phyloP scores from a whole-genome alignment of 2,797 vertebrate genomes.

The Sebastes taczanowskii region DNA sequence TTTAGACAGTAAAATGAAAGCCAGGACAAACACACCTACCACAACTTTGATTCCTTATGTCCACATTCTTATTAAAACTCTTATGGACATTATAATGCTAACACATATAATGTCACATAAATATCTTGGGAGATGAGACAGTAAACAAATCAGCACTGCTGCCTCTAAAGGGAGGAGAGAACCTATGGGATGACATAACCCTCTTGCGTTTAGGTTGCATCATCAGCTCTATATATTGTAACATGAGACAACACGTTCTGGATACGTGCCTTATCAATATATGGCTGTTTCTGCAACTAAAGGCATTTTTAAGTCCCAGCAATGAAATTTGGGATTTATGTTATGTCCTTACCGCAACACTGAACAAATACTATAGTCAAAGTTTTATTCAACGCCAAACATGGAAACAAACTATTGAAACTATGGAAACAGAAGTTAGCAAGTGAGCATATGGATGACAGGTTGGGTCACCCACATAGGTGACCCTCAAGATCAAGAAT shows the following conservation, averaged over 20 bases:
- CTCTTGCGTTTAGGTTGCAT: neutral
- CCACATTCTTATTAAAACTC: neutral
- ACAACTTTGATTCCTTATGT: neutral
- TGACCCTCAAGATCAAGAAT: too few relatives aligned
- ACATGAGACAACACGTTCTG: neutral
- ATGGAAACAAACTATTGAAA: too few relatives aligned
- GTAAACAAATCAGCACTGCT: neutral
- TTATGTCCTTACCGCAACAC: too few relatives aligned
- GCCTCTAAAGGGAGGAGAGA: neutral
- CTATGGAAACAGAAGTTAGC: too few relatives aligned
- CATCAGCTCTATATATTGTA: neutral
- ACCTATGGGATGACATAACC: neutral
- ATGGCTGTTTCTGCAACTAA: too few relatives aligned
- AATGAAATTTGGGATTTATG: too few relatives aligned
- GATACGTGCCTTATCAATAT: neutral
- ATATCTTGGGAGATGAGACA: neutral
- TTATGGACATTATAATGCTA: neutral
- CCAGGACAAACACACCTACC: neutral
- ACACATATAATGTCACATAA: neutral
- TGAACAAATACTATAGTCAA: too few relatives aligned
- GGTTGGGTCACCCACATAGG: too few relatives aligned
- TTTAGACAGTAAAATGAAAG: neutral
- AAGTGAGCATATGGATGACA: too few relatives aligned
- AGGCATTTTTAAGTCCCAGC: too few relatives aligned
- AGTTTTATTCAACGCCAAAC: too few relatives aligned